Evolutionary conservation across 2,113 vertebrate species (phyloP).

Genomic region (Neogale vison): DNA sequence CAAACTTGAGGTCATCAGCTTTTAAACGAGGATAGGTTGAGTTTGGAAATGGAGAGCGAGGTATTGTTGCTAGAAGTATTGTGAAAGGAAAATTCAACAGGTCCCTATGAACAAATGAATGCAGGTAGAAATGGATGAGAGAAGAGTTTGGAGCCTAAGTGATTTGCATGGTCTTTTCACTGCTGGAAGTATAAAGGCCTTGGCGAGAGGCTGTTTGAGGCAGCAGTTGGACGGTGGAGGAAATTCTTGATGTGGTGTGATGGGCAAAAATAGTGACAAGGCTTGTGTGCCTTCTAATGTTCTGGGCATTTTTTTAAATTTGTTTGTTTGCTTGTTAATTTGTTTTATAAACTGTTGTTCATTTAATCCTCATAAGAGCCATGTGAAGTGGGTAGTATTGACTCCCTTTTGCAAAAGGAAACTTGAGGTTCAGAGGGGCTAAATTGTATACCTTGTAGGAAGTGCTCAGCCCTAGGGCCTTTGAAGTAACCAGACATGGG

Average conservation of each 20-base stretch:
- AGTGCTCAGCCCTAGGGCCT: not conserved
- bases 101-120: not conserved
- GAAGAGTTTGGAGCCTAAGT: not conserved
- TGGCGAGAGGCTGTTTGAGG: not conserved
- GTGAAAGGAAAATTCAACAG: not conserved
- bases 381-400: not conserved
- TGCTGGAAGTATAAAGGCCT: not conserved
- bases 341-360: not conserved
- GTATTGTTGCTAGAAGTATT: not conserved
- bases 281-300: not conserved
- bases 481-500: not conserved
- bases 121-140: not conserved
- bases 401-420: not conserved
- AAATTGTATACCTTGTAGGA: not conserved
- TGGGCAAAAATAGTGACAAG: not conserved
- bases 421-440: not conserved
- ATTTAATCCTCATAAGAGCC: constrained; percentile 1
- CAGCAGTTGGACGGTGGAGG: not conserved
- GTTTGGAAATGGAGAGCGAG: not conserved
- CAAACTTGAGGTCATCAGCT: not conserved
- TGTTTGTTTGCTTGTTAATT: not conserved
- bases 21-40: not conserved
- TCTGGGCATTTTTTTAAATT: not conserved
- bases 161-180: not conserved
- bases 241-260: not conserved